A percentile compares a stretch with the other conserved stretches of the same genome.
Conservation (phyloP, 1,140 invertebrate species). For the Pantala flavescens region DNA sequence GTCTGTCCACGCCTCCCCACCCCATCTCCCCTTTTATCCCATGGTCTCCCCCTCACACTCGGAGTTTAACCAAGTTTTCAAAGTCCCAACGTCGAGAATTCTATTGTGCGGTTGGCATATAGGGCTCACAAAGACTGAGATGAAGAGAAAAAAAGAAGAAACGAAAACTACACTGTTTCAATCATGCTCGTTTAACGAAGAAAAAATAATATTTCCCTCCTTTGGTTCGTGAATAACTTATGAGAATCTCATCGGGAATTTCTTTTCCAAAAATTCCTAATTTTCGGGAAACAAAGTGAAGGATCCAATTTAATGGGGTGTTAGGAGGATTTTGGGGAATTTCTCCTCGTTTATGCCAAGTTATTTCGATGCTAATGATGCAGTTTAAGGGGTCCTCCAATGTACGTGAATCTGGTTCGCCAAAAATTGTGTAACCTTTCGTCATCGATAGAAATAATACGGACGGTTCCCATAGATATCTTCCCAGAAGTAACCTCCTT, state of each 20-base stretch:
- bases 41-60: neutral
- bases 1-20: neutral
- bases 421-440: too few species aligned
- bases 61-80: neutral
- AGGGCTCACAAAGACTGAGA: neutral
- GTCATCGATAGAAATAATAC: too few species aligned
- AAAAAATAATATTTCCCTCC: neutral
- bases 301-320: neutral
- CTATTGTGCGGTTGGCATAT: neutral
- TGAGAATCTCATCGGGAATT: neutral
- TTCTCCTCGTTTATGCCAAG: too few species aligned
- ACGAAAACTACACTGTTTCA: neutral
- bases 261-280: neutral
- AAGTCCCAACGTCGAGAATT: neutral
- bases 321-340: neutral
- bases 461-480: too few species aligned
- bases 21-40: neutral
- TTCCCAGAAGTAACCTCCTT: too few species aligned
- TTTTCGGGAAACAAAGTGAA: neutral
- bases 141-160: neutral
- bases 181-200: neutral
- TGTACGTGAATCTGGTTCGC: too few species aligned
- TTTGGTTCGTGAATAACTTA: neutral
- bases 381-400: too few species aligned
- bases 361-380: too few species aligned